Conservation (phyloP, 2,888 invertebrate species). For the Priapulus caudatus region DNA sequence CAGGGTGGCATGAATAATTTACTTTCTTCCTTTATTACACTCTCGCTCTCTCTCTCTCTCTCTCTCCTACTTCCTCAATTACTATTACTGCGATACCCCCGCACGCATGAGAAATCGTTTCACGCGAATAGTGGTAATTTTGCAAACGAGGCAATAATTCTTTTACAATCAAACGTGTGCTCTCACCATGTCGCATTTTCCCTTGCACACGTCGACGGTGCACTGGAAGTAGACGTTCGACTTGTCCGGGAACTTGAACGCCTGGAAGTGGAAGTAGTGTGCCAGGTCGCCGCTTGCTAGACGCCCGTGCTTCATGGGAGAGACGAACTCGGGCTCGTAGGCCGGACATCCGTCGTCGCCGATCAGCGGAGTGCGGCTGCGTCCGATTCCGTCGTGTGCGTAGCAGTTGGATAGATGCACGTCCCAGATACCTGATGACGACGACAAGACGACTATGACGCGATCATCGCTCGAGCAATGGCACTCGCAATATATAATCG, state of each 20-base stretch:
- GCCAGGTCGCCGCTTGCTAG: neutral
- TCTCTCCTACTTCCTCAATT: too few species aligned
- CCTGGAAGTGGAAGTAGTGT: slow-evolving; percentile 34
- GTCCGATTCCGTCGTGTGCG: slow-evolving; percentile 84
- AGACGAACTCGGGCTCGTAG: neutral
- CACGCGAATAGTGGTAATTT: too few species aligned
- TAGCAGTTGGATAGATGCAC: slow-evolving; percentile 88
- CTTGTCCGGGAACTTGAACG: slow-evolving; percentile 89
- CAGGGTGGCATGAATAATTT: too few species aligned
- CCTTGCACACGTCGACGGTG: slow-evolving; percentile 84
- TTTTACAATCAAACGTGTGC: too few species aligned
- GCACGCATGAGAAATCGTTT: too few species aligned
- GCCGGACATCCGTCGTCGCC: slow-evolving; percentile 70
- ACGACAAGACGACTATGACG: too few species aligned
- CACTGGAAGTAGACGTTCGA: slow-evolving; percentile 97
- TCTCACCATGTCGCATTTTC: slow-evolving; percentile 55
- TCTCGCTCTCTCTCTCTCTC: too few species aligned
- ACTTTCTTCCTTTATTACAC: too few species aligned
- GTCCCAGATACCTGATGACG: slow-evolving; percentile 46
- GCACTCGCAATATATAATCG: too few species aligned
- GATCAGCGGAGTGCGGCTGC: slow-evolving; percentile 74
- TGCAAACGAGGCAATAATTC: too few species aligned
- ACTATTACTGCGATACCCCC: too few species aligned
- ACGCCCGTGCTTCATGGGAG: neutral
- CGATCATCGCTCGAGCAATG: too few species aligned